These are phyloP conservation scores for Caenorhabditis imperialis DNA, from an alignment of 2,888 invertebrate species.

Conservation along the genomic window DNA sequence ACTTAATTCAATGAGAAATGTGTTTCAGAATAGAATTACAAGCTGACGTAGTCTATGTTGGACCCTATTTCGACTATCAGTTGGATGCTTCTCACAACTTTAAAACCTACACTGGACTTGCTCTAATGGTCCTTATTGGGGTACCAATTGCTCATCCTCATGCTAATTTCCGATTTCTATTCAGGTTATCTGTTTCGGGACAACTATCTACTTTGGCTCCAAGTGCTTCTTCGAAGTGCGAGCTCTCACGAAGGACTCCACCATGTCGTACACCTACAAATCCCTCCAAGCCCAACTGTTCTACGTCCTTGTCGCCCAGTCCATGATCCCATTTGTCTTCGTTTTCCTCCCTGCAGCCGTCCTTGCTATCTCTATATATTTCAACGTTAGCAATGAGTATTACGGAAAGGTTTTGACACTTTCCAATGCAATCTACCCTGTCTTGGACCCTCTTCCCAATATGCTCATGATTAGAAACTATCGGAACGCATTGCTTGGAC, in stretches of 20 bases:
- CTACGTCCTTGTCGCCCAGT: conserved; percentile 11
- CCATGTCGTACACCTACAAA: conserved; percentile 9
- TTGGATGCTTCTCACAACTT: not conserved
- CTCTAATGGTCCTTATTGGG: conserved; percentile 2
- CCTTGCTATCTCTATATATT: not conserved
- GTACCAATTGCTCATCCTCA: not conserved
- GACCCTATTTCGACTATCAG: not conserved
- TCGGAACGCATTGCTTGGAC: not conserved
- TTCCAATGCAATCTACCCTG: not conserved
- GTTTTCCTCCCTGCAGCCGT: conserved; percentile 3
- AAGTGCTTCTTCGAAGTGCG: conserved; percentile 9
- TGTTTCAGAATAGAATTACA: not conserved
- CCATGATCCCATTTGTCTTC: conserved; percentile 4
- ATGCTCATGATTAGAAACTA: conserved; percentile 7
- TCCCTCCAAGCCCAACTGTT: too few species aligned
- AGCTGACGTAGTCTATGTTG: not conserved
- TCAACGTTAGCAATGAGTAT: not conserved
- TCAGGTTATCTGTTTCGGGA: not conserved
- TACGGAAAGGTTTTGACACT: conserved; percentile 1
- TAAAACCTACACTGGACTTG: not conserved
- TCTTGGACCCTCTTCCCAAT: conserved; percentile 6
- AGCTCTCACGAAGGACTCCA: not conserved
- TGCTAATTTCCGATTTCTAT: not conserved
- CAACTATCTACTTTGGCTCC: not conserved
- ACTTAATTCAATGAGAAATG: too few species aligned